Base-by-base conservation (phyloP, 2,888 invertebrate genomes). In the Eurois occulta region DNA sequence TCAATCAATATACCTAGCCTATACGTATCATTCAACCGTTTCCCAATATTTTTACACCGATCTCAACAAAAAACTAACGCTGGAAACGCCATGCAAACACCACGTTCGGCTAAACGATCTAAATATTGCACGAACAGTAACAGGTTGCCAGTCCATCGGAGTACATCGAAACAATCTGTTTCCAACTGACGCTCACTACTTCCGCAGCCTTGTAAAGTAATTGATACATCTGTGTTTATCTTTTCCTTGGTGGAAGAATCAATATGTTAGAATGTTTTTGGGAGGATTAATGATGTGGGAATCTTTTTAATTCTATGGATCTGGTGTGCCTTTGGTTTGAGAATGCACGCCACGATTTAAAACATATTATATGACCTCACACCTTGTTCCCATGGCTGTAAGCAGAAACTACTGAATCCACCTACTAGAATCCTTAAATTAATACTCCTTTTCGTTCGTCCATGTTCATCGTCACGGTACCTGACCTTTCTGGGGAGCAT, bases 101-200 rank as follows among this genome's bases (percentile, higher is more conserved):
- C 60, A 62, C 24, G n/a, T 70, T 62, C 32, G 60, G 28, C 66
- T 73, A 62, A 84, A 81, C 67, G 24, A 62, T 80, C 66, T 84
- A 79, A 82, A 79, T 84, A 82, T 62, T 84, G 38, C 38, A 74
- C 43, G 62, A 58, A 41, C 67, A 35, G 83, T 86, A 86, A 86
- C 83, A 86, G 78, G 82, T 85, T 71, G 84, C 70, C 82, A 32
- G 82, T 85, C 62, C 48, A 86, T 85, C 72, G 66, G 32, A 62
- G 65, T 62, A 74, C 62, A 77, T 66, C 68, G 84, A 82, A 82
- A 78, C 82, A 84, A 81, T 77, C 75, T 69, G 70, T 78, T 81
- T 73, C 70, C 16, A 48, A 48, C 66, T 60, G 70, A 72, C 66
- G 72, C 65, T 46, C 52, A 65, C 66, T 46, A 43, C 74, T 60